A percentile compares a stretch with the other conserved stretches of the same genome.
Evolutionary conservation across 2,888 invertebrate species (phyloP).

Genomic region (Eutolmus rufibarbis): DNA sequence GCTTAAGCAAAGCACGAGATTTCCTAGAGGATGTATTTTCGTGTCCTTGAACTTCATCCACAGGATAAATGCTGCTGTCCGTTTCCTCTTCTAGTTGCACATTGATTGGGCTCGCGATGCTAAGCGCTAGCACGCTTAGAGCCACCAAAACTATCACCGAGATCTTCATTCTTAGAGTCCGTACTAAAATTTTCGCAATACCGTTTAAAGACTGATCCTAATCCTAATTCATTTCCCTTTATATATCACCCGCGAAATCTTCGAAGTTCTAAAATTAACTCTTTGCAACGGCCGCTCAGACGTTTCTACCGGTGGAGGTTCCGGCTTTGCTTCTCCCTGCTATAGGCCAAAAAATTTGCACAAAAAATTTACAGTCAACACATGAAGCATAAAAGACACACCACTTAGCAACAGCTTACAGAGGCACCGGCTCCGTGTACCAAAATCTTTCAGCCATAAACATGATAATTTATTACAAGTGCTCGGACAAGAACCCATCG

Average conservation of each 20-base stretch:
- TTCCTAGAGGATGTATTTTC: background rate
- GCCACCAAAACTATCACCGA: background rate
- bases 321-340: background rate
- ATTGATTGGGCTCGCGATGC: background rate
- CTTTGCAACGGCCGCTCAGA: background rate
- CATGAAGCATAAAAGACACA: background rate
- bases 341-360: background rate
- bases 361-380: background rate
- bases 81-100: background rate
- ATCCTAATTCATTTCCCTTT: background rate
- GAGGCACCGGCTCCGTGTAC: background rate
- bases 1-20: background rate
- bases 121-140: background rate
- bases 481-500: background rate
- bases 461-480: background rate
- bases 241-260: background rate
- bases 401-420: background rate
- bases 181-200: background rate
- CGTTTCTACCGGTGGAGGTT: background rate
- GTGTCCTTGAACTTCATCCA: background rate
- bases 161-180: background rate
- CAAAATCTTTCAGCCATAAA: background rate
- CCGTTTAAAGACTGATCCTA: background rate
- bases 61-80: background rate
- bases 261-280: background rate